Evolutionary conservation across 1,140 invertebrate species (phyloP), one percentile per base, ranked within the genome.

Genomic region (Microplitis mediator): DNA sequence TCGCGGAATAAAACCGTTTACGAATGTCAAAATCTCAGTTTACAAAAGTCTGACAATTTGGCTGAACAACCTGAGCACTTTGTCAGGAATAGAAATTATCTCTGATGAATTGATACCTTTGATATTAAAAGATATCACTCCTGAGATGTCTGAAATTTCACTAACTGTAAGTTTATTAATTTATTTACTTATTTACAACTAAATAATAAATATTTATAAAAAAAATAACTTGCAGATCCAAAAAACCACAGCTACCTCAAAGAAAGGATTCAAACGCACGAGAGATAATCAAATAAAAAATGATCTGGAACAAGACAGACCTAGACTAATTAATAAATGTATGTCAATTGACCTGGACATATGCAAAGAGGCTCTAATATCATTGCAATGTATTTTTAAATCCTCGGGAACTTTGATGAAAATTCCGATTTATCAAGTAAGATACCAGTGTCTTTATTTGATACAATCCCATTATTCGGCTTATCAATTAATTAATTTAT

Each of bases 221-320:
- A 6, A 31, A 34, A 45, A 70, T 35, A 16, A 56, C 76, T 68
- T 32, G 23, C 5, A 84, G 81, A 60, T 77, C n/a, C 80, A 80
- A 67, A 82, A 82, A 71, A 77, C 76, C 0, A 70, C 80, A 32
- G 74, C 80, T 72, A 77, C 81, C 65, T 82, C 84, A 3, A 83
- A 80, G 69, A 80, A 76, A 54, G 79, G 78, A 4, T 34, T 77
- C 2, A 86, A 82, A 66, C 79, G 80, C 62, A 74, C 78, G 1
- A 80, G 78, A 75, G 70, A 78, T 5, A 79, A 60, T 71, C 78
- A 82, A 9, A 79, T 80, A 58, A 77, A 80, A 73, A 81, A 80
- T 32, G 79, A 68, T 61, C 11, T 75, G 35, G 11, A 52, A 60
- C 67, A 78, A 8, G 78, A 73, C 58, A 80, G 72, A 56, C 56